These are phyloP conservation scores for Iphiclides podalirius DNA, from an alignment of 2,888 invertebrate genomes.

Conservation along the genomic window DNA sequence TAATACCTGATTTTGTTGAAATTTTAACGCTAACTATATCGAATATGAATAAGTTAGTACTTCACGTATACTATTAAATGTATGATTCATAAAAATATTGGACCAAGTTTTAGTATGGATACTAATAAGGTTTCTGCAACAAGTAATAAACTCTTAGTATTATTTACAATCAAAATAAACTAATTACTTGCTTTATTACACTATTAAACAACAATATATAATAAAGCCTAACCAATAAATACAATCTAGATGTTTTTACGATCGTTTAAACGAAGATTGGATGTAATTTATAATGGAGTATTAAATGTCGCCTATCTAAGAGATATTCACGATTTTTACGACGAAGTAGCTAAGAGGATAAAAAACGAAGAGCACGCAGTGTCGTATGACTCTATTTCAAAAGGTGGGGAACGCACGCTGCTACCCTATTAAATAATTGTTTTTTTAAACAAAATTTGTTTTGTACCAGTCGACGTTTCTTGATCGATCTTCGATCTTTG, in stretches of 20 bases:
- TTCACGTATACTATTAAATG: too few species aligned
- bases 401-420: slow-evolving; percentile 30
- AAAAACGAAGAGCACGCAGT: slow-evolving; percentile 43
- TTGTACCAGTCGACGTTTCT: too few species aligned
- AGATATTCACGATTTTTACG: slow-evolving; percentile 49
- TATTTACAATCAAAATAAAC: slow-evolving; percentile 3
- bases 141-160: neutral
- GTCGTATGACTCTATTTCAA: slow-evolving; percentile 46
- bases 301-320: slow-evolving; percentile 48
- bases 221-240: slow-evolving; percentile 21
- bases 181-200: slow-evolving; percentile 12
- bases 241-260: slow-evolving; percentile 35
- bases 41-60: too few species aligned
- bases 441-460: neutral
- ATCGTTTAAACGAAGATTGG: slow-evolving; percentile 36
- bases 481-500: neutral
- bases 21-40: too few species aligned
- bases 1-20: too few species aligned
- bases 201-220: slow-evolving; percentile 21
- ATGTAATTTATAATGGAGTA: slow-evolving; percentile 45
- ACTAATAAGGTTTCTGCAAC: too few species aligned
- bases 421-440: neutral
- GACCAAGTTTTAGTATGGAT: too few species aligned
- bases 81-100: too few species aligned
- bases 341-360: slow-evolving; percentile 38